phyloP scores from a whole-genome alignment of 1,140 invertebrate genomes.

The Philotrypesis tridentata region DNA sequence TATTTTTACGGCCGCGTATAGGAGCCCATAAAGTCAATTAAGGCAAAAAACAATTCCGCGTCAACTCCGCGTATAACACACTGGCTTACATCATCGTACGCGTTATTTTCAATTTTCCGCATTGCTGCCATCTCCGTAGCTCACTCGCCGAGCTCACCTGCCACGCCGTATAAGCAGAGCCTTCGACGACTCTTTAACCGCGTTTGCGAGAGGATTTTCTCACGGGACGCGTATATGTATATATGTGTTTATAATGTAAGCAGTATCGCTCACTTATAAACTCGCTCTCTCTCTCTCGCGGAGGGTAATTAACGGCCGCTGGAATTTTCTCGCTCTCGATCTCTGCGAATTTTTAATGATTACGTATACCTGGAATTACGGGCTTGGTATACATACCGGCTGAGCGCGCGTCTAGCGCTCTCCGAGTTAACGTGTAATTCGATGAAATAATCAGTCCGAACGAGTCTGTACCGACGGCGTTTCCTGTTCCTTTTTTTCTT shows the following conservation, averaged over 20 bases:
- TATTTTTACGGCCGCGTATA: no score
- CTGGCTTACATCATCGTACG: constrained; percentile 6
- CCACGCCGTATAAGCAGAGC: no score
- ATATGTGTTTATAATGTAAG: not conserved
- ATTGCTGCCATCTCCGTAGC: not conserved
- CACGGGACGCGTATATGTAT: not conserved
- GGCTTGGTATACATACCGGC: no score
- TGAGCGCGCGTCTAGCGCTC: not conserved
- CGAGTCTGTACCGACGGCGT: not conserved
- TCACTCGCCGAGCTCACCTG: not conserved
- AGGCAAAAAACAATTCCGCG: constrained; percentile 15
- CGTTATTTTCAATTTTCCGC: constrained; percentile 31
- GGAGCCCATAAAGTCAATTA: not conserved
- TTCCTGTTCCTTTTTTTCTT: no score
- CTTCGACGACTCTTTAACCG: not conserved
- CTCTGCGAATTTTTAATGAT: not conserved
- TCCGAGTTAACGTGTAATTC: not conserved
- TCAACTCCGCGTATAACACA: not conserved
- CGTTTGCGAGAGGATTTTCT: not conserved
- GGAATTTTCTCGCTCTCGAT: constrained; percentile 1
- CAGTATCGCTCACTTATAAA: not conserved
- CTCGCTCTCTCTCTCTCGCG: not conserved
- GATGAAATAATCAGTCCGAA: not conserved
- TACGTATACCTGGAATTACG: not conserved
- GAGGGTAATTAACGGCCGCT: constrained; percentile 19